Percentiles rank a stretch among this genome's conserved stretches.
Conservation (phyloP, 35 echinoderm and acorn worm genomes). For the Nesometra sesokonis region DNA sequence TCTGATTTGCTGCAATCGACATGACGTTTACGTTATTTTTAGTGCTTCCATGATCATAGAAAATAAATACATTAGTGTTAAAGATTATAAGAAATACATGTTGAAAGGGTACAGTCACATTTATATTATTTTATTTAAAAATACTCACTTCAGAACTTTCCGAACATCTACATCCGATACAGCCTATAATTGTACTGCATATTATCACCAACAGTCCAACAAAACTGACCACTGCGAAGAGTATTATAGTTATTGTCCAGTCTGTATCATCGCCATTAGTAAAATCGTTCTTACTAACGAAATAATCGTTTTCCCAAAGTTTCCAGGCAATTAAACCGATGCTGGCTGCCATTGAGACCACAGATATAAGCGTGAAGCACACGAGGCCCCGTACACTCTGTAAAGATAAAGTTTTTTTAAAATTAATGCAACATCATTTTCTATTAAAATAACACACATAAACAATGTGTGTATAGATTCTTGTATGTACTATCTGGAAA, state of each 20-base stretch:
- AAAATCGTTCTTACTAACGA: not conserved
- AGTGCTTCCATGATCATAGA: too few species aligned
- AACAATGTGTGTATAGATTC: too few species aligned
- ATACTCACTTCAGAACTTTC: not conserved
- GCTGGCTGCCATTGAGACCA: not conserved
- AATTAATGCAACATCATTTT: too few species aligned
- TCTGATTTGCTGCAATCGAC: too few species aligned
- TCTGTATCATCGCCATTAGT: not conserved
- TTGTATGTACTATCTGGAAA: too few species aligned
- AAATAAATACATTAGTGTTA: too few species aligned
- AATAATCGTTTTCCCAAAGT: not conserved
- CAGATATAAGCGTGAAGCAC: not conserved
- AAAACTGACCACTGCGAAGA: not conserved
- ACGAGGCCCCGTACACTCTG: not conserved
- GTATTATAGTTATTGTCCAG: not conserved
- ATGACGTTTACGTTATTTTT: too few species aligned
- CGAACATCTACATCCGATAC: not conserved
- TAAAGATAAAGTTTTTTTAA: not conserved
- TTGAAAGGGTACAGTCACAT: too few species aligned
- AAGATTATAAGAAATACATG: too few species aligned
- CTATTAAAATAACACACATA: too few species aligned
- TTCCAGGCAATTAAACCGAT: not conserved
- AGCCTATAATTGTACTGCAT: not conserved
- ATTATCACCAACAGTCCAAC: not conserved
- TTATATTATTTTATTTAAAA: too few species aligned